Base-by-base conservation (phyloP, 2,797 vertebrate species). In the Lacerta viridis region DNA sequence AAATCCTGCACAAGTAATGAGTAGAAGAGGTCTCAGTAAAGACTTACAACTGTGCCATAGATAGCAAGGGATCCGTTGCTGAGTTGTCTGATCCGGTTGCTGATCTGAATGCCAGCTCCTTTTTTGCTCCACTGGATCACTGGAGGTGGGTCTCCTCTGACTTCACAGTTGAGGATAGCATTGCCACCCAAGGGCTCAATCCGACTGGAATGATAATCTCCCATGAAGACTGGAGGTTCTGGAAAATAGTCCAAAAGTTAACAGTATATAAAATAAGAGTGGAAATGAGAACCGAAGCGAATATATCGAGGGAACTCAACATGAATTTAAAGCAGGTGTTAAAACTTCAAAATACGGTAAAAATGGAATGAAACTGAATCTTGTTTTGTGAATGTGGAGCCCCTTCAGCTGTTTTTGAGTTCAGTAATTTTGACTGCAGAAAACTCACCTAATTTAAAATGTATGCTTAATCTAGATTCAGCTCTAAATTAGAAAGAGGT, bases 201-300 rank as follows among this genome's bases (percentile, higher is more conserved):
- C 90, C 96, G 97, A 91, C 98, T 98, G 13, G 98, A 97, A 92
- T 98, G 97, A 87, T 97, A 96, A 95, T 98, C 98, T 61, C 98
- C 98, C 86, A 98, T 97, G 92, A 99, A 98, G 90, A 99, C 98
- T 0, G 99, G 99, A 93, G 99, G 99, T 93, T 99, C 99, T 99
- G 95, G 76, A 18, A 78, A 91, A 20, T 36, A 81, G 17, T n/a
- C 64, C 7, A 79, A 55, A 55, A 55, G 92, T 43, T 10, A 1
- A 88, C 5, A 10, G 23, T 23, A 86, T n/a, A 86, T 29, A 94
- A 85, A 0, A 71, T 5, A 1, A 71, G 11, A 72, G n/a, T 64
- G 41, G 41, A 18, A 36, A 66, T n/a, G 66, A 84, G 80, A 61
- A 61, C 20, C 13, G 8, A 74, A 46, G 20, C 39, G 10, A 43